Base-by-base conservation (phyloP, 1,140 invertebrate genomes). In the Drosophila insularis region DNA sequence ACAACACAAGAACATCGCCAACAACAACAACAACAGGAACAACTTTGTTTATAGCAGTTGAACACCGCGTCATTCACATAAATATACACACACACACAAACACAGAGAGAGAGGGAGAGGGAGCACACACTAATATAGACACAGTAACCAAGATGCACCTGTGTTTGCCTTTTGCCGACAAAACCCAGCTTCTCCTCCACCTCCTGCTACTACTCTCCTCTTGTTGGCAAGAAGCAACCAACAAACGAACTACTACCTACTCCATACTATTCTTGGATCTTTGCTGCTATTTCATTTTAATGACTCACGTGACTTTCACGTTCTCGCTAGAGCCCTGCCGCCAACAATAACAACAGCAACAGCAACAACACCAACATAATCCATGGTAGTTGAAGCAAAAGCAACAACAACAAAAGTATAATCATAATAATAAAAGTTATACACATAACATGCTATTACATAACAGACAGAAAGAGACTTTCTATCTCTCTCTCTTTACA, bases 371-470 rank as follows among this genome's bases (percentile, higher is more conserved):
- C 27, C 27, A 27, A 63, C 58, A 78, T 62, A 53, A 55, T 65
- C 67, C 46, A 68, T 61, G 46, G 43, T 53, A 68, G 72, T 56
- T 68, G 61, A 62, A 54, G 59, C 46, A 58, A 66, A 54, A 68
- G 81, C 43, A 46, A 14, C 17, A 37, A 39, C 32, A 19, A 40
- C 73, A 81, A 64, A 81, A 82, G 79, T 76, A 86, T 86, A 86
- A 86, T 86, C 82, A 82, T 86, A 86, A 86, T 86, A 87, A 86
- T 86, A 86, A 86, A 86, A 86, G 82, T 86, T 87, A 87, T 86
- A 82, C 82, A 87, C 79, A 80, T 76, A 86, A 86, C 82, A 86
- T 86, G 82, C 82, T 87, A 87, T 86, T 87, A 89, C 82, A 79
- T 82, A 89, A 89, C 82, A 80, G 67, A 62, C 68, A 77, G 46